A percentile compares a stretch with the other conserved stretches of the same genome.
Conservation (phyloP, 2,797 vertebrate genomes). For the Chanos chanos region DNA sequence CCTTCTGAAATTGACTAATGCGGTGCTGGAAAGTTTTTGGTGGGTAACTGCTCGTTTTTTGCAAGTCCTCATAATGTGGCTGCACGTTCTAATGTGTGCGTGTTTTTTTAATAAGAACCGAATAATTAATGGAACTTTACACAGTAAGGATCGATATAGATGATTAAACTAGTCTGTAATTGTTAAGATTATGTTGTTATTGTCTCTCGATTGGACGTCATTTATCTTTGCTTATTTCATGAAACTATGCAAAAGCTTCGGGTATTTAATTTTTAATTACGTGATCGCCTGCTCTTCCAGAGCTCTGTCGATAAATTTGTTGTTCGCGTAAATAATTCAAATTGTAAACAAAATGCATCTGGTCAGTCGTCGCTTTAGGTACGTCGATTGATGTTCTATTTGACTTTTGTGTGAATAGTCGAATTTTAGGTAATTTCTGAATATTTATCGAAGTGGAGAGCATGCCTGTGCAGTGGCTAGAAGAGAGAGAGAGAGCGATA, state of each 20-base stretch:
- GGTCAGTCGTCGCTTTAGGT: constrained; percentile 34
- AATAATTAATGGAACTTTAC: constrained; percentile 22
- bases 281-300: constrained; percentile 37
- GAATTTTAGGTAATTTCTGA: constrained; percentile 52
- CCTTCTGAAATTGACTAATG: constrained; percentile 72
- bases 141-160: constrained; percentile 39
- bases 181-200: constrained; percentile 37
- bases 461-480: constrained; percentile 33
- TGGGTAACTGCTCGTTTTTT: constrained; percentile 66
- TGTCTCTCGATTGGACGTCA: constrained; percentile 40
- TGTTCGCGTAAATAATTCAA: constrained; percentile 22
- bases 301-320: constrained; percentile 50
- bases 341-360: constrained; percentile 44
- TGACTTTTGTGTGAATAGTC: constrained; percentile 41
- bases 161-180: constrained; percentile 34
- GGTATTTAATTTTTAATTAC: constrained; percentile 60
- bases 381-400: constrained; percentile 44
- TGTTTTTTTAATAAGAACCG: constrained; percentile 46
- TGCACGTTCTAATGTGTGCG: constrained; percentile 58
- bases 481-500: constrained; percentile 21
- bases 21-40: constrained; percentile 79
- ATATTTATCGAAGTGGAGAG: constrained; percentile 47
- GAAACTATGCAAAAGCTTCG: constrained; percentile 41
- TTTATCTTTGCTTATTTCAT: constrained; percentile 43
- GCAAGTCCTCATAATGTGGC: constrained; percentile 58